These are phyloP conservation scores for Donacobius atricapilla DNA, from an alignment of 2,113 vertebrate genomes.

Conservation along the genomic window DNA sequence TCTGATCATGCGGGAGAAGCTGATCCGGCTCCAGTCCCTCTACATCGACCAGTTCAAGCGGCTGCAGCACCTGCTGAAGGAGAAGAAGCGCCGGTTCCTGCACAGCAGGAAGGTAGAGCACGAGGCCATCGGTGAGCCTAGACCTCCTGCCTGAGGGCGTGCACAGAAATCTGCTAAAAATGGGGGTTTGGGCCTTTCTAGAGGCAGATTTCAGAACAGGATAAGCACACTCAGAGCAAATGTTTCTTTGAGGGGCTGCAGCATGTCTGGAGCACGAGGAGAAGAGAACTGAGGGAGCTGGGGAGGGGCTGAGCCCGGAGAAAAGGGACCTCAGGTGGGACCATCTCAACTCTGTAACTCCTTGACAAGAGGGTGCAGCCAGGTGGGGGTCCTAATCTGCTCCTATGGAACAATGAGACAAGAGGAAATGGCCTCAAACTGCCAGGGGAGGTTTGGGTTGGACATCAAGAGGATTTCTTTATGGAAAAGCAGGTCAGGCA, in stretches of 20 bases:
- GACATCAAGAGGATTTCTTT: background rate
- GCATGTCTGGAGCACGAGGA: background rate
- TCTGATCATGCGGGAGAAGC: conserved; percentile 92
- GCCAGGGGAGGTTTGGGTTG: background rate
- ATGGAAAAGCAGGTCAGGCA: background rate
- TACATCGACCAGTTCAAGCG: conserved; percentile 99
- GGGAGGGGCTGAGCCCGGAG: background rate
- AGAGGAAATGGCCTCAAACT: background rate
- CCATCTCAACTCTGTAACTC: background rate
- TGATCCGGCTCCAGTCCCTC: conserved; percentile 94
- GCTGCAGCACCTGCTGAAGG: conserved; percentile 94
- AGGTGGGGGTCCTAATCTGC: background rate
- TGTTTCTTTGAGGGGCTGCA: background rate
- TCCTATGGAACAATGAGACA: fast-evolving
- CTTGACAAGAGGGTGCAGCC: background rate
- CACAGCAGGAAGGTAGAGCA: conserved; percentile 90
- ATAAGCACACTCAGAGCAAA: too few species aligned
- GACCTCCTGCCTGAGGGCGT: background rate
- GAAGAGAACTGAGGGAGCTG: background rate
- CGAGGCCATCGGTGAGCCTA: conserved; percentile 68
- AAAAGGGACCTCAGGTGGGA: background rate
- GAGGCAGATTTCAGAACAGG: background rate
- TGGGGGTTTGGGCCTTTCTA: background rate
- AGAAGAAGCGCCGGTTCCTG: conserved; percentile 90
- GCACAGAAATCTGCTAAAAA: background rate